Conservation (phyloP, 2,888 invertebrate species). For the Dicyrtomina minuta region DNA sequence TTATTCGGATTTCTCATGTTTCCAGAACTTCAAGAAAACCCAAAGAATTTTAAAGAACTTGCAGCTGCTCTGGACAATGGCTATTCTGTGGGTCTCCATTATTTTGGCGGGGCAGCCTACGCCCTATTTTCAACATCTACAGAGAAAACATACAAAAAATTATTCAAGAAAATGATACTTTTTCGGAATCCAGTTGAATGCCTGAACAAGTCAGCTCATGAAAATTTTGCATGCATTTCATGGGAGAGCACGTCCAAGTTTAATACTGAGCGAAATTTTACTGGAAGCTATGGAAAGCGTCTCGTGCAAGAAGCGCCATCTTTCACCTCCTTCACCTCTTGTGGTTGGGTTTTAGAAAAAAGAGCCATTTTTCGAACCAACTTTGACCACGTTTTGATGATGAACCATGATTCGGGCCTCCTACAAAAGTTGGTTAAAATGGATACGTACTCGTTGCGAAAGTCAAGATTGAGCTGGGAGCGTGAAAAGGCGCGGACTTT, state of each 20-base stretch:
- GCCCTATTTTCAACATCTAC: constrained; percentile 41
- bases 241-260: constrained; percentile 45
- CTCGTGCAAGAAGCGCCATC: constrained; percentile 39
- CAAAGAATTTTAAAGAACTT: constrained; percentile 43
- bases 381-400: not conserved
- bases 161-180: constrained; percentile 41
- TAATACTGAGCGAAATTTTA: constrained; percentile 41
- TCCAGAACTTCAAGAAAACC: constrained; percentile 36
- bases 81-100: constrained; percentile 40
- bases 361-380: no score
- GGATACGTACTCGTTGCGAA: no score
- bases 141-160: constrained; percentile 42
- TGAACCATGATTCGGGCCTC: constrained; percentile 10
- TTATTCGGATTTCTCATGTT: constrained; percentile 46
- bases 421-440: no score
- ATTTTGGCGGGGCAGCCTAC: constrained; percentile 43
- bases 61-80: constrained; percentile 30
- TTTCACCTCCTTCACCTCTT: constrained; percentile 31
- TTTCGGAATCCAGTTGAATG: constrained; percentile 38
- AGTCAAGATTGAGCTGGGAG: no score
- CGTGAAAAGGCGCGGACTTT: no score
- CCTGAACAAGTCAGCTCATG: constrained; percentile 30
- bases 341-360: constrained; percentile 41
- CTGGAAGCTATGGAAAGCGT: constrained; percentile 37
- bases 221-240: constrained; percentile 46